A percentile compares a stretch with the other conserved stretches of the same genome.
These are phyloP conservation scores for Pygoscelis adeliae DNA, from an alignment of 2,113 vertebrate genomes.

Conservation along the genomic window DNA sequence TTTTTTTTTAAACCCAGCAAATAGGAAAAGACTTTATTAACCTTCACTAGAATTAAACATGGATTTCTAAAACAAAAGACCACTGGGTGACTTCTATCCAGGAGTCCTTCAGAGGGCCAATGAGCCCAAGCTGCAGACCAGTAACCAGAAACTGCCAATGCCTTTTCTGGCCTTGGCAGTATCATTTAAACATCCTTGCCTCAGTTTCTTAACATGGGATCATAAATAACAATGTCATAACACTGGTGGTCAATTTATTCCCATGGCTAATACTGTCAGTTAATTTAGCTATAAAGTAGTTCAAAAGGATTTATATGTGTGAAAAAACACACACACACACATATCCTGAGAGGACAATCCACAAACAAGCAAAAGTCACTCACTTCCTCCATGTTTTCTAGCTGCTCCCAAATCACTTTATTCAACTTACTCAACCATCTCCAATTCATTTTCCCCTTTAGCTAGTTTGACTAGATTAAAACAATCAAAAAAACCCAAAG, in stretches of 20 bases:
- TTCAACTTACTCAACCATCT: background rate
- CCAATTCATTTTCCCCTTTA: background rate
- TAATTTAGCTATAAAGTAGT: background rate
- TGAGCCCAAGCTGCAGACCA: background rate
- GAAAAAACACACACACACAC: background rate
- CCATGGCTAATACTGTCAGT: background rate
- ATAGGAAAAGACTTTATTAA: conserved; percentile 50
- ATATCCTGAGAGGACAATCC: background rate
- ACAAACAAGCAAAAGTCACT: background rate
- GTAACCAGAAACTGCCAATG: background rate
- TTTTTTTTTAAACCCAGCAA: background rate
- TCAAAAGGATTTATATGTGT: background rate
- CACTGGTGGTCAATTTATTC: background rate
- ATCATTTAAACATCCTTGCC: background rate
- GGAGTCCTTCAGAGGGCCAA: background rate
- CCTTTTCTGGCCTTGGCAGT: background rate
- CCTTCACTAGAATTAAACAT: conserved; percentile 57
- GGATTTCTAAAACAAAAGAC: conserved; percentile 10
- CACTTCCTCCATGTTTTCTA: background rate
- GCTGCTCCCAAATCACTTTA: background rate
- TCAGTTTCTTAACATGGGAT: background rate
- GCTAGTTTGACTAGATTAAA: background rate
- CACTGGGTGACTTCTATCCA: background rate
- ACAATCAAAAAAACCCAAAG: background rate
- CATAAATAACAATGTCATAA: background rate